Evolutionary conservation across 2,113 vertebrate genomes (phyloP), one percentile per base, ranked within the genome.

Genomic region (Phyllopteryx taeniolatus): DNA sequence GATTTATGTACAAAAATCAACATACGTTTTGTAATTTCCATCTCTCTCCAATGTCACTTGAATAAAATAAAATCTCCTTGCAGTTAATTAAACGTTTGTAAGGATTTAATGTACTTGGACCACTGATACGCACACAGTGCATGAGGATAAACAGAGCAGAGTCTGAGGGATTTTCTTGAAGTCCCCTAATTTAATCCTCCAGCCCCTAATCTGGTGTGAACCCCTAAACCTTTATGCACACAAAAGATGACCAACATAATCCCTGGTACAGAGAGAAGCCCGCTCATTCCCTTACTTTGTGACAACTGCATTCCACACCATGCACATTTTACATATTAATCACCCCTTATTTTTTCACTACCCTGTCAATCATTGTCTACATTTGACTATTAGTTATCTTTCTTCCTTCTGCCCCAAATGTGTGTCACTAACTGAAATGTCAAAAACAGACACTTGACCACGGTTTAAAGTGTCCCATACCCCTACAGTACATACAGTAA

Each of bases 141-240:
- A 79, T 64, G 61, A 47, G 77, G 84, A 88, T 83, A 83, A 86
- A 89, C 83, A 77, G 39, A 85, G 76, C 63, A 1, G 64, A 76
- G 79, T 86, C 77, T 74, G 77, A 81, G 71, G 84, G 88, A 91
- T 91, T 90, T 91, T 87, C 85, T 86, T 90, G 74, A 88, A 88
- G 84, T 83, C 83, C 80, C 78, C 83, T 91, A 91, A 92, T 91
- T 90, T 92, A 92, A 92, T 91, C 87, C 88, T 71, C 76, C 59
- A 78, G 63, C 79, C 83, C 79, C 63, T 92, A 90, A 91, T 90
- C 89, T 90, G 84, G 85, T 90, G 85, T 90, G 89, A 85, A 91
- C 84, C 84, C 87, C 76, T 91, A 92, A 91, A 91, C 88, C 87
- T 78, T 75, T 83, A 74, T 4, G 63, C 81, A 82, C 77, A 91